phyloP scores from a whole-genome alignment of 2,797 vertebrate species.

The Falco concolor region DNA sequence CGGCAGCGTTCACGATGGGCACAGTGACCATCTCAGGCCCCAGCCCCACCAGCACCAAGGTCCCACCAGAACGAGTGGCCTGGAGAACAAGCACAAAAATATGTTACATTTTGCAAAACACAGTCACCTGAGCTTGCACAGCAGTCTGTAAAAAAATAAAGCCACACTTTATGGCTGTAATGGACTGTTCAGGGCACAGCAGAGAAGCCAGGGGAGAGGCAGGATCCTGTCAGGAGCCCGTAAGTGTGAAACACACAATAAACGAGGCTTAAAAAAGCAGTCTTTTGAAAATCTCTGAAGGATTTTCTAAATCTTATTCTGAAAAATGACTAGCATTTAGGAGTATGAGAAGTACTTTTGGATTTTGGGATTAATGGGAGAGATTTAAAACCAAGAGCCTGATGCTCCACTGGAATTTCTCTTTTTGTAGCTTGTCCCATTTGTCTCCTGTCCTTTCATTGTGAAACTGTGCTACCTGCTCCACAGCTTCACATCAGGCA shows the following conservation, averaged over 20 bases:
- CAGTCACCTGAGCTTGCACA: not conserved
- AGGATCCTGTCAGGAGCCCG: not conserved
- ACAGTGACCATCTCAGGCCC: constrained; percentile 82
- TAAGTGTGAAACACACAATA: not conserved
- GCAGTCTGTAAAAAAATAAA: not conserved
- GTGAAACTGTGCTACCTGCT: not conserved
- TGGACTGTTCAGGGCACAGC: not conserved
- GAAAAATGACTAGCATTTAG: not conserved
- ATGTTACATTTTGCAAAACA: not conserved
- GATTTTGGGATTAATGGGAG: not conserved
- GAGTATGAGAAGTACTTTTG: not conserved
- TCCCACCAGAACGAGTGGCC: constrained; percentile 89
- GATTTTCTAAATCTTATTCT: not conserved
- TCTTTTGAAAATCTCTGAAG: not conserved
- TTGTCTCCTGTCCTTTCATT: not conserved
- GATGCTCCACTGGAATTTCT: not conserved
- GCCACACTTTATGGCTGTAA: not conserved
- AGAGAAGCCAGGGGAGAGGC: not conserved
- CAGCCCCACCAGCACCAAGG: constrained; percentile 87
- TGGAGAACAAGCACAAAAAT: constrained; percentile 43
- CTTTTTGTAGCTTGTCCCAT: not conserved
- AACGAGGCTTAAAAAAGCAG: not conserved
- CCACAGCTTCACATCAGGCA: not conserved
- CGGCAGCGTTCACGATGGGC: constrained; percentile 83
- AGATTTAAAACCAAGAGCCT: not conserved